Conservation (phyloP, 1,140 invertebrate genomes). For the Schlechtendalia chinensis region DNA sequence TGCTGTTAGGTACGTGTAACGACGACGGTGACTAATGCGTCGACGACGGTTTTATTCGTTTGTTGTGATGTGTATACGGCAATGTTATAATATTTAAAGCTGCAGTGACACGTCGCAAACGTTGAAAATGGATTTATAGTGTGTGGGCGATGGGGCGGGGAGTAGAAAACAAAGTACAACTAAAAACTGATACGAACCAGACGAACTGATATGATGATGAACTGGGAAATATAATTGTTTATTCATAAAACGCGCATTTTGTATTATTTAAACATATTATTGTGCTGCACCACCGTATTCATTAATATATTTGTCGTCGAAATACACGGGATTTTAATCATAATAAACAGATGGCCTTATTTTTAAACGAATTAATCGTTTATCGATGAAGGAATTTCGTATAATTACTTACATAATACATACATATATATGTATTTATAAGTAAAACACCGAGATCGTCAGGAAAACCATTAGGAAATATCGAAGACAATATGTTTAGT, state of each 20-base stretch:
- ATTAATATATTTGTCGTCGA: neutral
- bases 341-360: neutral
- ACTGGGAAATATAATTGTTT: no score
- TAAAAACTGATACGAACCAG: no score
- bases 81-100: no score
- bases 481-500: neutral
- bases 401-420: neutral
- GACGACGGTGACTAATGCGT: no score
- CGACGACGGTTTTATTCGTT: neutral
- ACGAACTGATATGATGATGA: no score
- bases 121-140: no score
- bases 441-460: neutral
- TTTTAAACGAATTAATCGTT: neutral
- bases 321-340: neutral
- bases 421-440: no score
- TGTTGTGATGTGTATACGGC: no score
- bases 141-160: no score
- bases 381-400: neutral
- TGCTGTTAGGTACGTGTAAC: neutral
- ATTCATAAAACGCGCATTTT: neutral
- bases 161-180: no score
- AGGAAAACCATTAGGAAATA: slow-evolving; percentile 19
- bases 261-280: neutral
- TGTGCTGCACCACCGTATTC: neutral
- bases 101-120: no score